phyloP scores from a whole-genome alignment of 2,888 invertebrate genomes.

The Encarsia formosa region DNA sequence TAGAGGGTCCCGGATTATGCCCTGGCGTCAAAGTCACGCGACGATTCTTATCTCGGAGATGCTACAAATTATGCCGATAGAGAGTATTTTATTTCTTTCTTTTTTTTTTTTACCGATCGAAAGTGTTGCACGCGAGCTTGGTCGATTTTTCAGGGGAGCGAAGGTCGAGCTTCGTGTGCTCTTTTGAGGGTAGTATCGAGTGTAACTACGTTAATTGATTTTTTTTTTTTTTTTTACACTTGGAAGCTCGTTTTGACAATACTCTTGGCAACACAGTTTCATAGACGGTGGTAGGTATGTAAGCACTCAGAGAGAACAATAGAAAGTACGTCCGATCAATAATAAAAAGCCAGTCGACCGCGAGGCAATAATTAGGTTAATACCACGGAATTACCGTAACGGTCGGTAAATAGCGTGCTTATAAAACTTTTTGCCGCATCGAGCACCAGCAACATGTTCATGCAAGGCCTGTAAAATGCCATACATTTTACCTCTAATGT shows the following conservation, averaged over 20 bases:
- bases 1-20: not conserved
- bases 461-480: not conserved
- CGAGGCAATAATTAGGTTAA: slow-evolving; percentile 27
- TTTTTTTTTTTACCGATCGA: too few relatives aligned
- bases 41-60: slow-evolving; percentile 20
- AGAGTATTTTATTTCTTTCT: not conserved
- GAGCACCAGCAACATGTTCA: not conserved
- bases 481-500: not conserved
- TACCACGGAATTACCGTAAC: slow-evolving; percentile 20
- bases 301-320: slow-evolving; percentile 10
- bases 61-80: slow-evolving; percentile 18
- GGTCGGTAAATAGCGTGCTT: slow-evolving; percentile 18
- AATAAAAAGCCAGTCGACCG: slow-evolving; percentile 18
- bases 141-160: slow-evolving; percentile 21
- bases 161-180: not conserved
- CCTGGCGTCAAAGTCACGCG: slow-evolving; percentile 23
- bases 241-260: too few relatives aligned
- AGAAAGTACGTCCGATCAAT: slow-evolving; percentile 18
- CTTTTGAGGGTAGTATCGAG: too few relatives aligned
- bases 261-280: too few relatives aligned
- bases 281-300: too few relatives aligned
- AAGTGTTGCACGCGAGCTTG: too few relatives aligned
- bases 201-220: too few relatives aligned
- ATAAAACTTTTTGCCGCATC: not conserved
- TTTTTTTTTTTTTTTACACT: too few relatives aligned